Evolutionary conservation across 2,888 invertebrate genomes (phyloP).

Genomic region (Merodon equestris): DNA sequence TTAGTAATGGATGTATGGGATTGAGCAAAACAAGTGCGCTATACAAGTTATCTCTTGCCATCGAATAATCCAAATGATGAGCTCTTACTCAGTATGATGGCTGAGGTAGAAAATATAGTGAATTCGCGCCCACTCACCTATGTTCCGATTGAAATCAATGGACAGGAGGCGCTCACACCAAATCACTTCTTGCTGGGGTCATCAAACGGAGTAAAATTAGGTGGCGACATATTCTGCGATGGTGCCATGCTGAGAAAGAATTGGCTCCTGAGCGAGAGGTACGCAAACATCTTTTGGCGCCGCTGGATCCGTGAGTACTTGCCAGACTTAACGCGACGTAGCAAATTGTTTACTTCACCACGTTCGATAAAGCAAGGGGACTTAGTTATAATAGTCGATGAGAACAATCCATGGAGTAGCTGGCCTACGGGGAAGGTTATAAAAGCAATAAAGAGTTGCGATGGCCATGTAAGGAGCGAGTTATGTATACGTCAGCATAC

Average conservation of each 20-base stretch:
- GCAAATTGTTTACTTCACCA: not conserved
- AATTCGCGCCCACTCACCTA: not conserved
- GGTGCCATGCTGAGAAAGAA: not conserved
- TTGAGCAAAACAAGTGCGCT: slow-evolving; percentile 26
- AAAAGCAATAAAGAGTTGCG: slow-evolving; percentile 11
- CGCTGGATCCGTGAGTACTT: not conserved
- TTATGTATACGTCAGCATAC: too few species aligned
- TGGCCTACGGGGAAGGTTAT: slow-evolving; percentile 40
- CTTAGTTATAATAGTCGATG: not conserved
- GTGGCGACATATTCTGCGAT: not conserved
- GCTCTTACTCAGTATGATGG: slow-evolving; percentile 3
- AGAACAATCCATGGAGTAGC: not conserved
- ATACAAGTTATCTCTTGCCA: slow-evolving; percentile 15
- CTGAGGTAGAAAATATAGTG: not conserved
- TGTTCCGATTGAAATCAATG: slow-evolving; percentile 1
- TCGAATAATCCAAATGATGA: not conserved
- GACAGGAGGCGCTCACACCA: slow-evolving; percentile 1
- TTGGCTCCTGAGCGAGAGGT: slow-evolving; percentile 1
- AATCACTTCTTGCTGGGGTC: slow-evolving; percentile 6
- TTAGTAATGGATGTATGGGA: not conserved
- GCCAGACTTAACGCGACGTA: not conserved
- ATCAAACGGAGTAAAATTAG: slow-evolving; percentile 1
- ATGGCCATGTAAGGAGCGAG: slow-evolving; percentile 8
- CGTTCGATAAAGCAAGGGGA: not conserved
- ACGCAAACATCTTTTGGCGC: not conserved